These are phyloP conservation scores for Apocrypta bakeri DNA, from an alignment of 1,140 invertebrate genomes.

Conservation along the genomic window DNA sequence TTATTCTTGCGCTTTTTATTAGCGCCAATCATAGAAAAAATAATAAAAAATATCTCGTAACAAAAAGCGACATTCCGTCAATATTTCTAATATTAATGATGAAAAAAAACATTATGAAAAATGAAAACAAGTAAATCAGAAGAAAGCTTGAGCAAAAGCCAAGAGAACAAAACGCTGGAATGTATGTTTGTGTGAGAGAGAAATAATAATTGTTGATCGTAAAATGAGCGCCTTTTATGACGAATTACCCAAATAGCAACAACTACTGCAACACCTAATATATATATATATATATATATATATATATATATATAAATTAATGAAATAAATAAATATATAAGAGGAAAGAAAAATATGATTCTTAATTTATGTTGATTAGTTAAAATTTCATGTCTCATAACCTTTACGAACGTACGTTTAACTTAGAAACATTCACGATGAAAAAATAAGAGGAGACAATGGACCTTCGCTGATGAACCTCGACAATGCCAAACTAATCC, in stretches of 20 bases:
- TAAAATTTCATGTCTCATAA: conserved; percentile 27
- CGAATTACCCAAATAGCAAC: not conserved
- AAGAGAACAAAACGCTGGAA: not conserved
- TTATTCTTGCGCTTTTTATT: conserved; percentile 1
- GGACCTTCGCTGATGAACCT: not conserved
- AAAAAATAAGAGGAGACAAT: not conserved
- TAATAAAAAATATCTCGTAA: conserved; percentile 1
- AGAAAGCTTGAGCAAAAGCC: conserved; percentile 19
- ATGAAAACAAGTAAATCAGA: not conserved
- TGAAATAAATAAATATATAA: conserved; percentile 46
- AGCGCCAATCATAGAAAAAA: not conserved
- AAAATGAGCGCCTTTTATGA: conserved; percentile 8
- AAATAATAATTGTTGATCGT: conserved; percentile 23
- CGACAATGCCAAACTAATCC: not conserved
- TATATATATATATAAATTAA: conserved; percentile 57
- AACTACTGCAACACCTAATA: conserved; percentile 24
- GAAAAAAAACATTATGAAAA: not conserved
- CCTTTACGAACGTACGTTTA: conserved; percentile 12
- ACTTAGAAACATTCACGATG: not conserved
- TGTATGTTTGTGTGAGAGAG: not conserved
- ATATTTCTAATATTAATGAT: conserved; percentile 7
- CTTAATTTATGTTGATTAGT: conserved; percentile 22
- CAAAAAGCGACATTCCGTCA: conserved; percentile 29
- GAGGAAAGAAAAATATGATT: not conserved
- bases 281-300: conserved; percentile 56